phyloP scores from a whole-genome alignment of 1,140 invertebrate species.

The Ceratoteleas bidentatus region DNA sequence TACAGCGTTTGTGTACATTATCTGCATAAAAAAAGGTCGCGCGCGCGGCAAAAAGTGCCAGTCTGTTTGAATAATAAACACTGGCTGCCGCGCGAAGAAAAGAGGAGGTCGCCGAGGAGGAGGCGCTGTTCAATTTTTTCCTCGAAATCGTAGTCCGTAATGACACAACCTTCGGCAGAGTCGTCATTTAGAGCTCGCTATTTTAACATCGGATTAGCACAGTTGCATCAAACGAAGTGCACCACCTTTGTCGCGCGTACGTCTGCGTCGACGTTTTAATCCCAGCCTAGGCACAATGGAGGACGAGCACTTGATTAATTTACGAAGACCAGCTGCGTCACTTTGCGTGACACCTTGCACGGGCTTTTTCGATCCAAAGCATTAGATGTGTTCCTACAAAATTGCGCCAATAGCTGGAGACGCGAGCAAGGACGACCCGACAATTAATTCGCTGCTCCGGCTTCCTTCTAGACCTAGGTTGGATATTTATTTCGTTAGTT shows the following conservation, averaged over 20 bases:
- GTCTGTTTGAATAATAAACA: constrained; percentile 30
- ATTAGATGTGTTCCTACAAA: constrained; percentile 40
- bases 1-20: constrained; percentile 31
- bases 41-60: background rate
- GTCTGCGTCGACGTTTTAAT: constrained; percentile 63
- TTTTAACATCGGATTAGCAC: constrained; percentile 61
- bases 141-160: constrained; percentile 18
- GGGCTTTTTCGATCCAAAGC: constrained; percentile 56
- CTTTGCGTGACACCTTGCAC: constrained; percentile 66
- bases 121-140: too few species aligned
- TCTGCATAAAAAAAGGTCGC: constrained; percentile 12
- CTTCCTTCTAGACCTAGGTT: too few species aligned
- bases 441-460: constrained; percentile 46
- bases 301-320: constrained; percentile 72
- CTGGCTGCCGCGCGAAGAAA: background rate
- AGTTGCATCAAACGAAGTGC: constrained; percentile 56
- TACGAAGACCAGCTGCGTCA: constrained; percentile 72
- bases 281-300: constrained; percentile 64
- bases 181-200: constrained; percentile 48
- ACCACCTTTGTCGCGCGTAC: constrained; percentile 32
- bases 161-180: constrained; percentile 37
- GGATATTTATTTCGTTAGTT: too few species aligned
- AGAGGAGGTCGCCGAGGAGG: background rate
- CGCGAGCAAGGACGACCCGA: constrained; percentile 17
- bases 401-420: constrained; percentile 42